Base-by-base conservation (phyloP, 1,140 invertebrate genomes). In the Atta cephalotes region DNA sequence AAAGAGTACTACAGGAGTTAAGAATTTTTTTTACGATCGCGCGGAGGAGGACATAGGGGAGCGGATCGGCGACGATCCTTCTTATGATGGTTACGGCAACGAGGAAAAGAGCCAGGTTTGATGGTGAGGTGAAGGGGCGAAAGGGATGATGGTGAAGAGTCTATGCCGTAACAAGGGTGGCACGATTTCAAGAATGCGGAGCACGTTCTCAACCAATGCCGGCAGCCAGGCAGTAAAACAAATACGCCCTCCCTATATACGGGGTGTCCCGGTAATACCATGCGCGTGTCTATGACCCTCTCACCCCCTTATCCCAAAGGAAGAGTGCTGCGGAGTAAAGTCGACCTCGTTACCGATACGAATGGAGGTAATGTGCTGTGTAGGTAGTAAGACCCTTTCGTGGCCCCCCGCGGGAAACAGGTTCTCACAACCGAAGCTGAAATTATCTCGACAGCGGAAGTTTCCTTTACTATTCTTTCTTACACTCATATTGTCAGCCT, bases 151-250 rank as follows among this genome's bases (percentile, higher is more conserved):
- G 31, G 86, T 84, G 68, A 81, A 85, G 89, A 91, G 89, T 89
- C 90, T 91, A 91, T 88, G 87, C 87, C 85, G 88, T 93, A 95
- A 95, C 93, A 94, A 93, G 93, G 94, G 93, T 93, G 93, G 92
- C 91, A 93, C 90, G 92, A 93, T 94, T 94, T 94, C 93, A 93
- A 94, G 94, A 95, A 95, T 95, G 93, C 95, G 81, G 92, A 94
- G 93, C 94, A 95, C 94, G 95, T 95, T 92, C 93, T 93, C 93
- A 95, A 95, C 95, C 94, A 95, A 95, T 95, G 94, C 95, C 93
- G 89, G 92, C 93, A 92, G 91, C 92, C 92, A 94, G 92, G 94
- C 93, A 95, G 95, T 95, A 95, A 95, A 95, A 95, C 95, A 95
- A 95, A 95, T 95, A 95, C 94, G 91, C 92, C 92, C 92, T 92